Percentiles rank a stretch among this genome's conserved stretches.
These are phyloP conservation scores for Genyomyrus donnyi DNA, from an alignment of 2,113 vertebrate species.

Conservation along the genomic window DNA sequence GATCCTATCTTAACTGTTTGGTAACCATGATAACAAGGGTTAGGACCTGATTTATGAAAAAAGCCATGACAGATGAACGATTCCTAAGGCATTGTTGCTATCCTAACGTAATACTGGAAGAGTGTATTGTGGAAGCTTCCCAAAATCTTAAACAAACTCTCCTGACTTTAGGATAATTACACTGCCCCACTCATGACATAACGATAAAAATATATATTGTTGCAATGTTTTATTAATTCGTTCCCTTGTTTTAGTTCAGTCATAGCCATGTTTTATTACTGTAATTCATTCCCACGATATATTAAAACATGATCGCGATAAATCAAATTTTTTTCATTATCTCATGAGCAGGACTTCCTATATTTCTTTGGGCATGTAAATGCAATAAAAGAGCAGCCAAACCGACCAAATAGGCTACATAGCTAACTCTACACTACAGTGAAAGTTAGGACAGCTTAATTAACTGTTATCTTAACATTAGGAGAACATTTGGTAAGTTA, in stretches of 20 bases:
- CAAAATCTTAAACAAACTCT: too few relatives aligned
- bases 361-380: not conserved
- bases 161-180: too few relatives aligned
- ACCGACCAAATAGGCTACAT: not conserved
- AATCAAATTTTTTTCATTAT: not conserved
- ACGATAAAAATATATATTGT: not conserved
- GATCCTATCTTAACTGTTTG: not conserved
- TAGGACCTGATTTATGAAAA: not conserved
- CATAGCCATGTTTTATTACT: not conserved
- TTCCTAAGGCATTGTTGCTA: too few relatives aligned
- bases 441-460: not conserved
- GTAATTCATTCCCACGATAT: not conserved
- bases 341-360: not conserved
- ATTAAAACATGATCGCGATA: not conserved
- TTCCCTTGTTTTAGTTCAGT: not conserved
- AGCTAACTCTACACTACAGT: too few relatives aligned
- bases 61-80: not conserved
- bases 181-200: too few relatives aligned
- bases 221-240: not conserved
- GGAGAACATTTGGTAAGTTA: not conserved
- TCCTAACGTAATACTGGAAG: too few relatives aligned
- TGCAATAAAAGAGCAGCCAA: not conserved
- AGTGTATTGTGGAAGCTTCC: too few relatives aligned
- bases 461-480: not conserved
- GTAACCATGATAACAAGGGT: not conserved